These are phyloP conservation scores for Cromileptes altivelis DNA, from an alignment of 2,113 vertebrate genomes.

Conservation along the genomic window DNA sequence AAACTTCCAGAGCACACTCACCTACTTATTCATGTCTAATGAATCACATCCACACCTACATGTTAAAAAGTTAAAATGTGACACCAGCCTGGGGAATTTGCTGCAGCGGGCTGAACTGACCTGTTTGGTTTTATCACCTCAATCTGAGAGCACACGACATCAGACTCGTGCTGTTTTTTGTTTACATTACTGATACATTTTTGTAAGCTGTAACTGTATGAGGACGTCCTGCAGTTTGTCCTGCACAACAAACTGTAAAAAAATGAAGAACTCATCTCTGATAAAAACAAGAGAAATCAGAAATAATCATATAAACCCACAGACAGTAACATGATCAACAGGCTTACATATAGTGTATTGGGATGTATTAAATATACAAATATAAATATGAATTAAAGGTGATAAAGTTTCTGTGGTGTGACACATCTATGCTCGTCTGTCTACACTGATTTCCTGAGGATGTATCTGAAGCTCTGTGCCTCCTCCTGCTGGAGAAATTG, in stretches of 20 bases:
- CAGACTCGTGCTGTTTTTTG: background rate
- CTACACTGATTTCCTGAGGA: no score
- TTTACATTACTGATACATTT: background rate
- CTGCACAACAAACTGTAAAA: no score
- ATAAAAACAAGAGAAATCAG: background rate
- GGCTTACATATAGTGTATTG: no score
- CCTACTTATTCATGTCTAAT: background rate
- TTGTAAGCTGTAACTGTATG: background rate
- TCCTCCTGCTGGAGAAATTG: slow-evolving; percentile 43
- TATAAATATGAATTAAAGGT: background rate
- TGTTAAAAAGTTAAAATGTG: background rate
- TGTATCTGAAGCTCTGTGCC: slow-evolving; percentile 16
- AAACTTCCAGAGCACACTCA: background rate
- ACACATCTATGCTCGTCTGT: background rate
- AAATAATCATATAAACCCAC: background rate
- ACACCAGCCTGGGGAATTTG: slow-evolving; percentile 3
- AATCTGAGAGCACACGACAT: background rate
- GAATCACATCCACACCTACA: background rate
- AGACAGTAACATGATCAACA: background rate
- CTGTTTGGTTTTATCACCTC: background rate
- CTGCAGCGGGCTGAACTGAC: background rate
- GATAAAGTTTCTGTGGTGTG: background rate
- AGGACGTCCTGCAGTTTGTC: background rate
- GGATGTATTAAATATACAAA: background rate
- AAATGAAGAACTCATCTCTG: background rate